Percentiles rank a stretch among this genome's conserved stretches.
phyloP scores from a whole-genome alignment of 1,140 invertebrate genomes.

The Aleiodes sp. region DNA sequence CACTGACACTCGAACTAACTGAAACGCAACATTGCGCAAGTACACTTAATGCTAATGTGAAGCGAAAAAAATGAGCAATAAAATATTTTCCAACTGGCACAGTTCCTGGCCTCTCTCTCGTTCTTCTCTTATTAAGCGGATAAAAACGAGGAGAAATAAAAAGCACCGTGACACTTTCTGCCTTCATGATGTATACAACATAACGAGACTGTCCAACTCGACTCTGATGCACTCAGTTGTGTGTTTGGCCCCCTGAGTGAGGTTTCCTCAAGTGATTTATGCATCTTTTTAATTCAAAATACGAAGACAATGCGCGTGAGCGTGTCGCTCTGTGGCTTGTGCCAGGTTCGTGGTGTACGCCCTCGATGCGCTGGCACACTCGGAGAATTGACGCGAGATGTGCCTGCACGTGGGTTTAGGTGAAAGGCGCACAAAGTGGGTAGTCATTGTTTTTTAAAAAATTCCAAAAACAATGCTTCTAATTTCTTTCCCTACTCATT shows the following conservation, averaged over 20 bases:
- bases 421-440: constrained; percentile 34
- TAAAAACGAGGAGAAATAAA: constrained; percentile 16
- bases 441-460: constrained; percentile 14
- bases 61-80: not conserved
- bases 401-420: constrained; percentile 26
- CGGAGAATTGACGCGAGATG: constrained; percentile 3
- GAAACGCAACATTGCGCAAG: constrained; percentile 16
- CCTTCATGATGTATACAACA: not conserved
- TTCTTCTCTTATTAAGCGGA: no score
- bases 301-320: constrained; percentile 28
- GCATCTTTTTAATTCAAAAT: constrained; percentile 26
- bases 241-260: no score
- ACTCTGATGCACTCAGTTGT: no score
- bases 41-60: constrained; percentile 12
- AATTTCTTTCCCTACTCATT: not conserved
- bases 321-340: not conserved
- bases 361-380: constrained; percentile 2
- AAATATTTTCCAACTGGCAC: not conserved
- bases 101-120: no score
- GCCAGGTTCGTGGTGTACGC: constrained; percentile 18
- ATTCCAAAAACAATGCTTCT: not conserved
- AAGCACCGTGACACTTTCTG: constrained; percentile 8
- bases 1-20: constrained; percentile 42
- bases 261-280: constrained; percentile 18
- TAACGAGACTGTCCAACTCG: constrained; percentile 17